These are phyloP conservation scores for Phaethornis superciliosus DNA, from an alignment of 2,113 vertebrate species.

Conservation along the genomic window DNA sequence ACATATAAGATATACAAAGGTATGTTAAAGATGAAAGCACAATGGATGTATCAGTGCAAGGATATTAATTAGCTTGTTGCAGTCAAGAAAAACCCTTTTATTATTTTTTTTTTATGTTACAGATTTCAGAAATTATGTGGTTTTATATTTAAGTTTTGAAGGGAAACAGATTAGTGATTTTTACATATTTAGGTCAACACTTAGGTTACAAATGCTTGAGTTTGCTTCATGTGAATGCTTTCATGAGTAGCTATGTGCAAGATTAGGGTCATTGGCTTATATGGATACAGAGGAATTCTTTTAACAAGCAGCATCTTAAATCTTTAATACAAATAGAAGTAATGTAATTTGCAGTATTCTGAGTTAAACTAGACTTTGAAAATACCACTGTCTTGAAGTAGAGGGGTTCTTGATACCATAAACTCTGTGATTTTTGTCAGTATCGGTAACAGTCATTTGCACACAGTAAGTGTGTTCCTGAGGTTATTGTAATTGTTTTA, in stretches of 20 bases:
- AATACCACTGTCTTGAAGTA: neutral
- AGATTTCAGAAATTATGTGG: neutral
- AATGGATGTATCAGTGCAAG: neutral
- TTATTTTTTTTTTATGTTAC: neutral
- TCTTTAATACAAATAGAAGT: neutral
- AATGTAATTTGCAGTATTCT: neutral
- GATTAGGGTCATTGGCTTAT: neutral
- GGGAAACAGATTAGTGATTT: neutral
- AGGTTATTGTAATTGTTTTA: neutral
- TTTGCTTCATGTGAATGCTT: neutral
- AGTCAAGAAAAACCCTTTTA: neutral
- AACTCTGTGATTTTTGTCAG: neutral
- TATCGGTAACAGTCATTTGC: neutral
- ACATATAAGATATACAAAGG: neutral
- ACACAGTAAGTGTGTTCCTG: neutral
- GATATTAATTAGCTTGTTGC: neutral
- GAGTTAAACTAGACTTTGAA: neutral
- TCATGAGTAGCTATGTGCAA: neutral
- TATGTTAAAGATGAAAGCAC: neutral
- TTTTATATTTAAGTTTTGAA: neutral
- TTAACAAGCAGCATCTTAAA: neutral
- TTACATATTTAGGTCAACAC: neutral
- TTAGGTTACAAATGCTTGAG: neutral
- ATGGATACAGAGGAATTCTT: neutral
- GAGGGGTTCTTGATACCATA: neutral